Evolutionary conservation across 2,113 vertebrate genomes (phyloP), one percentile per base, ranked within the genome.

Genomic region (Anolis sagrei): DNA sequence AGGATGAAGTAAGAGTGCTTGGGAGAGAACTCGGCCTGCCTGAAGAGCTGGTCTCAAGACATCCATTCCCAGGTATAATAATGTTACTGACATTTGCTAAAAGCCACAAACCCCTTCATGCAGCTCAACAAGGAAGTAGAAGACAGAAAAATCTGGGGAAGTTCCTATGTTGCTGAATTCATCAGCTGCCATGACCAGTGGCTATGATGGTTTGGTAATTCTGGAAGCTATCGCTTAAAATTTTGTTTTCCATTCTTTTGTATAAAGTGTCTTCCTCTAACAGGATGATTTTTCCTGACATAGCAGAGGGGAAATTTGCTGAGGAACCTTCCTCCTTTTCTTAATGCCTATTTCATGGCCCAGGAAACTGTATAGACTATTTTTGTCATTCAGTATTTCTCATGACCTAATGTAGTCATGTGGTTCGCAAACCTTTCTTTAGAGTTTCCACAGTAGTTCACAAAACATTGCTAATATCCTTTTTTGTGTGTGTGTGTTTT

Each of bases 21-120:
- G 98, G 99, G 11, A 96, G 98, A 94, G 98, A 99, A 89, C 97
- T 99, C 76, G 99, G 98, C 44, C 97, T 99, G 87, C 99, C 99
- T 51, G 99, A 99, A 78, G 99, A 99, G 86, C 97, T 99, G 64
- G 98, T 99, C 83, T 98, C 96, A 13, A 96, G 99, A 89, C 98
- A 99, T 92, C 99, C 99, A 49, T 99, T 99, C 94, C 99, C 99
- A 95, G 99, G 98, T 97, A 92, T 58, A 76, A 92, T 58, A 76
- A 44, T 7, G 0, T 76, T 74, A 83, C 18, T 70, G 48, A 69
- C 72, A 0, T 39, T 27, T n/a, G 2, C 21, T 14, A 79, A 36
- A 3, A 54, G 32, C 32, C 34, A 61, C 18, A 58, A 58, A 58
- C 14, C 54, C 54, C 54, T 58, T 58, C 54, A 58, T 16, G 3